These are phyloP conservation scores for Xanthia icteritia DNA, from an alignment of 2,888 invertebrate species.

Conservation along the genomic window DNA sequence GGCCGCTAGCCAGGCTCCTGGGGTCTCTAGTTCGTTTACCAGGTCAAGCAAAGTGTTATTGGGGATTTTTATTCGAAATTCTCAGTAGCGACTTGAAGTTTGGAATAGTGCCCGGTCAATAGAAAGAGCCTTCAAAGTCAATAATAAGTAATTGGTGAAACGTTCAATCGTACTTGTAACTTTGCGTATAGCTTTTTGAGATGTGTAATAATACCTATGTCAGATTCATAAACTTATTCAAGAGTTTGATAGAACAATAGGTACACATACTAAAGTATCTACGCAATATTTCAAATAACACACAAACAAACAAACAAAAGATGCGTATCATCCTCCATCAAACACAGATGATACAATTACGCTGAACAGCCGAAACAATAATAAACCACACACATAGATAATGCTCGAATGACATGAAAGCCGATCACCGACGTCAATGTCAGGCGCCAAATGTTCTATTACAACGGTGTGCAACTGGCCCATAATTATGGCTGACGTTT, in stretches of 20 bases:
- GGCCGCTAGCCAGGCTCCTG: slow-evolving; percentile 34
- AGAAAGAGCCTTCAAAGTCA: slow-evolving; percentile 21
- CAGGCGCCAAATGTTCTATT: slow-evolving; percentile 39
- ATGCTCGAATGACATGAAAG: slow-evolving; percentile 18
- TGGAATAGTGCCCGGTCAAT: slow-evolving; percentile 38
- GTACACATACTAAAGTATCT: not conserved
- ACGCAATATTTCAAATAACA: slow-evolving; percentile 8
- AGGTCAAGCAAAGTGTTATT: slow-evolving; percentile 28
- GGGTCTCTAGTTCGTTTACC: slow-evolving; percentile 25
- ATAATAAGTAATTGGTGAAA: not conserved
- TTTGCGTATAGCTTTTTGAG: not conserved
- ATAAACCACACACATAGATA: slow-evolving; percentile 52
- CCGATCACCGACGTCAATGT: slow-evolving; percentile 48
- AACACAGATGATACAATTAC: slow-evolving; percentile 55
- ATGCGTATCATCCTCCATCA: slow-evolving; percentile 35
- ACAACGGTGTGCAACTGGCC: slow-evolving; percentile 46
- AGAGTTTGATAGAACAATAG: not conserved
- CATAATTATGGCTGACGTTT: slow-evolving; percentile 52
- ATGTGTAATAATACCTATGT: not conserved
- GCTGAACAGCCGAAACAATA: slow-evolving; percentile 46
- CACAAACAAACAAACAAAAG: slow-evolving; percentile 29
- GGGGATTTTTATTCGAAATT: slow-evolving; percentile 22
- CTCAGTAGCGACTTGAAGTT: slow-evolving; percentile 27
- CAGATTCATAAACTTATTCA: not conserved
- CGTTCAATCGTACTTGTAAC: not conserved